phyloP scores from a whole-genome alignment of 2,888 invertebrate genomes.

The Drosophila imparisetae region DNA sequence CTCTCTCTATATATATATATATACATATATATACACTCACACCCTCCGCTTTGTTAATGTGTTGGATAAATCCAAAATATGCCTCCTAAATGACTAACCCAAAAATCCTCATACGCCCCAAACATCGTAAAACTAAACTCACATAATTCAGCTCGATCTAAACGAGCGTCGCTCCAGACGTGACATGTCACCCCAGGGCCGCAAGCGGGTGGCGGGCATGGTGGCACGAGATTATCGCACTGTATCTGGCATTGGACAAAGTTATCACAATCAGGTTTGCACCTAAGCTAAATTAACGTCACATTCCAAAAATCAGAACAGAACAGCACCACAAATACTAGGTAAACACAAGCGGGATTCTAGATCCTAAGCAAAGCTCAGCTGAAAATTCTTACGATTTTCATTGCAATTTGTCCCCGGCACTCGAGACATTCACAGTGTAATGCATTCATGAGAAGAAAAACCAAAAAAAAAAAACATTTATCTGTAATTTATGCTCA shows the following conservation, averaged over 20 bases:
- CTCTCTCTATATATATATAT: constrained; percentile 5
- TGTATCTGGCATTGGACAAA: constrained; percentile 85
- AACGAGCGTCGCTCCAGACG: constrained; percentile 91
- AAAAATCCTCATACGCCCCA: constrained; percentile 22
- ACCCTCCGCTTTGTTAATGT: constrained; percentile 19
- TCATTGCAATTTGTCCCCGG: background rate
- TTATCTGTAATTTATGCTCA: constrained; percentile 7
- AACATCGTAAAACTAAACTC: constrained; percentile 27
- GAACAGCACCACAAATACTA: constrained; percentile 37
- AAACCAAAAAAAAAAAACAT: background rate
- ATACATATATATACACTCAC: constrained; percentile 12
- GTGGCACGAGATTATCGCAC: constrained; percentile 86
- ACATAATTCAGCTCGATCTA: constrained; percentile 85
- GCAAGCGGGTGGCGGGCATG: constrained; percentile 89
- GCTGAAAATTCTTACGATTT: background rate
- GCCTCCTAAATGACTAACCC: constrained; percentile 15
- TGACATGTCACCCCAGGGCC: constrained; percentile 92
- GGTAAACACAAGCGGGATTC: constrained; percentile 26
- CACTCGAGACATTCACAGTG: background rate
- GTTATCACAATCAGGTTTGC: constrained; percentile 85
- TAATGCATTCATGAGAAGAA: background rate
- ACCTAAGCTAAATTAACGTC: constrained; percentile 70
- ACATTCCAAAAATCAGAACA: constrained; percentile 46
- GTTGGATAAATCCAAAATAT: constrained; percentile 32
- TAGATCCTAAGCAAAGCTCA: background rate